Conservation (phyloP, 2,113 vertebrate species). For the Halcyon malimbica region DNA sequence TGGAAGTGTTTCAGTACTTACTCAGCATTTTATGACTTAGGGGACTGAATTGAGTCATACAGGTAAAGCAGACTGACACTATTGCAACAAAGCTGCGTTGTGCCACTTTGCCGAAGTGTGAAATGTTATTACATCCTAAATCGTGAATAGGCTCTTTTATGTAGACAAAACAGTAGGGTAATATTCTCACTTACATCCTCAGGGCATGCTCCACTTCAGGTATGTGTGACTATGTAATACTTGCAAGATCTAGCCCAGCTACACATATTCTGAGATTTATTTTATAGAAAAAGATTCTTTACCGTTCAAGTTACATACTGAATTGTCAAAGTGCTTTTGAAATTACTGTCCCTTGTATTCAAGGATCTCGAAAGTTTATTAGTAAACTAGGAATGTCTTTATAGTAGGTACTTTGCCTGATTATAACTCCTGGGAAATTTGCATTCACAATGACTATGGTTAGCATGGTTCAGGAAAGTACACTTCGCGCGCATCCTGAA, state of each 20-base stretch:
- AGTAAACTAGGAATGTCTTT: not conserved
- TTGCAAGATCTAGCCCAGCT: not conserved
- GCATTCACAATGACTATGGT: not conserved
- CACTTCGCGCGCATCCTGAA: not conserved
- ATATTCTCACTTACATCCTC: not conserved
- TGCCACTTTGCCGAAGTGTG: not conserved
- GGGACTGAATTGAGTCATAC: not conserved
- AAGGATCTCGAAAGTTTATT: not conserved
- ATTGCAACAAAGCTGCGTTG: not conserved
- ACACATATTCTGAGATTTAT: not conserved
- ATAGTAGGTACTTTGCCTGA: not conserved
- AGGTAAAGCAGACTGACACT: not conserved
- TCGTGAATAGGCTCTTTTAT: not conserved
- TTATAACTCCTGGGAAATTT: not conserved
- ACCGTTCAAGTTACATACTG: not conserved
- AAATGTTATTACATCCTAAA: not conserved
- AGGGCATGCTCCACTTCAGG: not conserved
- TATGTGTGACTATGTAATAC: not conserved
- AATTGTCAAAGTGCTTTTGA: not conserved
- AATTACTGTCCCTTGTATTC: not conserved
- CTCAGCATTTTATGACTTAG: not conserved
- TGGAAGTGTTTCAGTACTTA: not conserved
- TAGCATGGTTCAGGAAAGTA: not conserved
- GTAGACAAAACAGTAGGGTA: not conserved
- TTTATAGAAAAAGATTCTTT: not conserved